Evolutionary conservation across 2,888 invertebrate genomes (phyloP).

Genomic region (Dilophus febrilis): DNA sequence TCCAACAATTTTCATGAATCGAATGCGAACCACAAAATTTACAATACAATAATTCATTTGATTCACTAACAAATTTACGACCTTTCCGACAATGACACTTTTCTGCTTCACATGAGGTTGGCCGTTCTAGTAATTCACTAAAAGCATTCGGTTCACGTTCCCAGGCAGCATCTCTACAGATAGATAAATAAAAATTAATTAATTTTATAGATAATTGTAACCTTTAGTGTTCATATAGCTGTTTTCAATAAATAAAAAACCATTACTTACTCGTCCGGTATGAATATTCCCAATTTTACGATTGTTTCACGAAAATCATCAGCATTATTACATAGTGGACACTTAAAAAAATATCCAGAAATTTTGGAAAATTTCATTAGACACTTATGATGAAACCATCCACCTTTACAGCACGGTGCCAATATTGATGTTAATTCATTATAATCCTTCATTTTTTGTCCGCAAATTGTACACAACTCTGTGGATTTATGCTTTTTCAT

Average conservation of each 20-base stretch:
- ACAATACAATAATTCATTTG: background rate
- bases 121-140: background rate
- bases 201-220: too few relatives aligned
- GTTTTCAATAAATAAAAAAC: too few relatives aligned
- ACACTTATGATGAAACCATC: constrained; percentile 61
- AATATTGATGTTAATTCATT: constrained; percentile 36
- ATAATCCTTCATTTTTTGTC: constrained; percentile 35
- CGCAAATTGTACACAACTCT: constrained; percentile 49
- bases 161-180: background rate
- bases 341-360: constrained; percentile 70
- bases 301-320: constrained; percentile 31
- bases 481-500: too few relatives aligned
- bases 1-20: background rate
- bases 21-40: background rate
- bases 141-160: background rate
- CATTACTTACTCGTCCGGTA: too few relatives aligned
- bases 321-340: constrained; percentile 64
- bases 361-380: constrained; percentile 51
- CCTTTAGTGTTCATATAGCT: too few relatives aligned
- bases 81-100: background rate
- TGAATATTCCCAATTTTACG: too few relatives aligned
- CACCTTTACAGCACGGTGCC: constrained; percentile 56
- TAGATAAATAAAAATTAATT: too few relatives aligned
- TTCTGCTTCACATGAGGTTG: background rate
- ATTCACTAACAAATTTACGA: background rate